phyloP scores from a whole-genome alignment of 2,888 invertebrate genomes.

The Metacarcinus magister region DNA sequence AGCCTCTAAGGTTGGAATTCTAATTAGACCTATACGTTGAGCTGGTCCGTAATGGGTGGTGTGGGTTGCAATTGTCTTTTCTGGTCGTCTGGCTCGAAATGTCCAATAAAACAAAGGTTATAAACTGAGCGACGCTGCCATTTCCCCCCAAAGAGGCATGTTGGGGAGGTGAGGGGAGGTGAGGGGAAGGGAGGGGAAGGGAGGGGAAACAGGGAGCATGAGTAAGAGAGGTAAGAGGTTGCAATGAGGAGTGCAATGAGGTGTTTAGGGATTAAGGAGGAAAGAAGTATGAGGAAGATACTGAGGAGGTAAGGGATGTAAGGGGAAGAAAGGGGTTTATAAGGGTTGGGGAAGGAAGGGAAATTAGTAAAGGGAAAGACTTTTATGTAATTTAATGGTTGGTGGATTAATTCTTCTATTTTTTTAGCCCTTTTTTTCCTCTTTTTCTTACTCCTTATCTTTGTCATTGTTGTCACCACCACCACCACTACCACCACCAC shows the following conservation, averaged over 20 bases:
- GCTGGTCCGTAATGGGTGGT: conserved; percentile 69
- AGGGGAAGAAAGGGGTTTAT: not conserved
- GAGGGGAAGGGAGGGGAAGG: not conserved
- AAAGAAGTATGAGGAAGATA: not conserved
- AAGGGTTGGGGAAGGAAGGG: no score
- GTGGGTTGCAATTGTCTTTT: conserved; percentile 68
- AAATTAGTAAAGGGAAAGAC: no score
- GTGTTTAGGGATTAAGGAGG: not conserved
- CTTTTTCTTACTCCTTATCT: not conserved
- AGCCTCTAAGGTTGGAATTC: conserved; percentile 69
- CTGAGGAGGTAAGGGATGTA: not conserved
- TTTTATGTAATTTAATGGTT: no score
- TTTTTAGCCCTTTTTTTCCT: not conserved
- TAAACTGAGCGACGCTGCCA: not conserved
- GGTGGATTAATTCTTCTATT: no score
- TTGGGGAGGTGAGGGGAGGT: no score
- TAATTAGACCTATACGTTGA: conserved; percentile 71
- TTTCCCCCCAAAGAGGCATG: not conserved
- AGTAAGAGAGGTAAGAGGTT: not conserved
- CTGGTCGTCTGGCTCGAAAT: conserved; percentile 54
- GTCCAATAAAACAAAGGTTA: conserved; percentile 78
- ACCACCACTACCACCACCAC: no score
- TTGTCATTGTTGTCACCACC: not conserved
- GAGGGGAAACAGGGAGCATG: not conserved
- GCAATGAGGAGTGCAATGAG: not conserved